These are phyloP conservation scores for Diaperis boleti DNA, from an alignment of 2,888 invertebrate genomes.

Conservation along the genomic window DNA sequence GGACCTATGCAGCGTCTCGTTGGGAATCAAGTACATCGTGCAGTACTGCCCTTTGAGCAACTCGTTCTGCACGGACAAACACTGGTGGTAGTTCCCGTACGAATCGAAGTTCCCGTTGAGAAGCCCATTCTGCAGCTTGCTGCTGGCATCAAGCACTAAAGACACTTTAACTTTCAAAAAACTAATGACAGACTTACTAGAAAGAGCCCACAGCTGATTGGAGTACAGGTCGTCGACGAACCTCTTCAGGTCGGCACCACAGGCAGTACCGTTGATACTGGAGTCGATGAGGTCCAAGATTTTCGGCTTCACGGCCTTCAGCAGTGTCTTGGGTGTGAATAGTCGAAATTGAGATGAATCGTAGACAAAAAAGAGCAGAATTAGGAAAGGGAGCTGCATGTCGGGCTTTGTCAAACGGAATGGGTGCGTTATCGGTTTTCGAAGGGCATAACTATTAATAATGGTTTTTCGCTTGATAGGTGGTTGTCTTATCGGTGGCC, in stretches of 20 bases:
- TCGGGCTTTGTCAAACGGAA: too few relatives aligned
- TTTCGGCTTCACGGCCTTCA: background rate
- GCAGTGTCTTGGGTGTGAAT: background rate
- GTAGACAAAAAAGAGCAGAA: too few relatives aligned
- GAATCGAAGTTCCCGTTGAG: background rate
- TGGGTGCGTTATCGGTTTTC: too few relatives aligned
- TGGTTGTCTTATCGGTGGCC: too few relatives aligned
- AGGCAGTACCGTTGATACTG: background rate
- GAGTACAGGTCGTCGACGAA: background rate
- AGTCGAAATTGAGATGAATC: too few relatives aligned
- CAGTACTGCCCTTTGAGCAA: conserved; percentile 3
- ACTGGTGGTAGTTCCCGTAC: conserved; percentile 15
- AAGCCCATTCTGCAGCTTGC: conserved; percentile 9
- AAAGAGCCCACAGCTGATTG: background rate
- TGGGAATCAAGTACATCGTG: background rate
- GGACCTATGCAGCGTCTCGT: too few relatives aligned
- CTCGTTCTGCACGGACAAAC: background rate
- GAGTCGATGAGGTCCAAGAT: background rate
- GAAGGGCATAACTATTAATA: too few relatives aligned
- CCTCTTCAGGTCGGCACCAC: background rate
- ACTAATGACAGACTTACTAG: conserved; percentile 5
- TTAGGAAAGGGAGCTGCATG: too few relatives aligned
- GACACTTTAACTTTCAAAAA: background rate
- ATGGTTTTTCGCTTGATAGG: too few relatives aligned
- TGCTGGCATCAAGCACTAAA: conserved; percentile 25